Conservation (phyloP, 2,888 invertebrate species). For the Atethmia centrago region DNA sequence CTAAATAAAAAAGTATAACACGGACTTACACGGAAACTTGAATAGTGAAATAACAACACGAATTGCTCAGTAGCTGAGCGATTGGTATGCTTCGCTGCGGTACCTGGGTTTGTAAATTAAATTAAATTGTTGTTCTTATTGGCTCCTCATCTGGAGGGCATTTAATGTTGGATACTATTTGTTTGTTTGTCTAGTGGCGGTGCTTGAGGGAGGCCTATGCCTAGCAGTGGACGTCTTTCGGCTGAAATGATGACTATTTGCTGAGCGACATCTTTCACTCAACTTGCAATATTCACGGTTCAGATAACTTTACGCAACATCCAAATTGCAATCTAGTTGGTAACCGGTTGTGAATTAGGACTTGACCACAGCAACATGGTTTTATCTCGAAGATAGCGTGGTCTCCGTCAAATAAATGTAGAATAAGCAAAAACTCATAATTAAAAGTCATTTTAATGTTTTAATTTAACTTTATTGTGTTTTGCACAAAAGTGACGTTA, state of each 20-base stretch:
- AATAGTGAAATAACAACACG: background rate
- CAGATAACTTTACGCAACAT: conserved; percentile 11
- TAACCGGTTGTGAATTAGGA: conserved; percentile 13
- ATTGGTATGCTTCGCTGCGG: background rate
- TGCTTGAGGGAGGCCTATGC: no score
- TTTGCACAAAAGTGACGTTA: conserved; percentile 88
- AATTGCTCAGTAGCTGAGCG: background rate
- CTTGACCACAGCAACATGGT: background rate
- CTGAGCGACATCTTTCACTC: conserved; percentile 3
- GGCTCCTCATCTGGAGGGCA: background rate
- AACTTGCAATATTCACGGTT: conserved; percentile 8
- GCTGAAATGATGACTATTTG: no score
- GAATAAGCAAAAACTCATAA: conserved; percentile 10
- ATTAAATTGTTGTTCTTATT: background rate
- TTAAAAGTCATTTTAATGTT: conserved; percentile 60
- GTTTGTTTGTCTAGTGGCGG: no score
- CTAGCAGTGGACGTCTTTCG: no score
- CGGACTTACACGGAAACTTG: conserved; percentile 2
- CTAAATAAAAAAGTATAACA: no score
- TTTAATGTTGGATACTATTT: background rate
- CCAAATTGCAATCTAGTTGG: conserved; percentile 21
- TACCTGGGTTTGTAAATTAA: conserved; percentile 3
- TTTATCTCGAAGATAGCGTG: background rate
- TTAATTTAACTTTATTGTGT: conserved; percentile 83
- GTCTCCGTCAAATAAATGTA: background rate